phyloP scores from a whole-genome alignment of 2,113 vertebrate genomes.

The Puntigrus tetrazona region DNA sequence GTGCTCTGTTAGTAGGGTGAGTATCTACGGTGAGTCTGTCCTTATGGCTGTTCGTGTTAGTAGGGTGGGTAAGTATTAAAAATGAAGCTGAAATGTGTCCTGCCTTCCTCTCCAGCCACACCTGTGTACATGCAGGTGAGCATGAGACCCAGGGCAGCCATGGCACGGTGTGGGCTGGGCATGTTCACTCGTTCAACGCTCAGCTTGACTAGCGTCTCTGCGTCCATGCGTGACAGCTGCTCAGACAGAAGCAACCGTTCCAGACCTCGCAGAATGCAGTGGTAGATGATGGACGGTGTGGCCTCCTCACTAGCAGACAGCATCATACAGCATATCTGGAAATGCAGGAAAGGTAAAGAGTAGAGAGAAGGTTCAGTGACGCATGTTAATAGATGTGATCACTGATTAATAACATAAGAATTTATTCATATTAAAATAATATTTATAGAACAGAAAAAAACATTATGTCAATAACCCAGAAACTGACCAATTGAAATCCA shows the following conservation, averaged over 20 bases:
- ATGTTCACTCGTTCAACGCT: slow-evolving; percentile 95
- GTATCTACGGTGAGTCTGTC: neutral
- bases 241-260: slow-evolving; percentile 95
- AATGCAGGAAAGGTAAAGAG: neutral
- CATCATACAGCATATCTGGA: slow-evolving; percentile 92
- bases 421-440: too few relatives aligned
- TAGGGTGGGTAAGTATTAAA: slow-evolving; percentile 43
- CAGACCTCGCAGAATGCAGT: slow-evolving; percentile 91
- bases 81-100: slow-evolving; percentile 53
- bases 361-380: neutral
- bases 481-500: too few relatives aligned
- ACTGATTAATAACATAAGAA: too few relatives aligned
- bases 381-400: too few relatives aligned
- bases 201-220: slow-evolving; percentile 92
- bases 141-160: slow-evolving; percentile 97
- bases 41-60: slow-evolving; percentile 35
- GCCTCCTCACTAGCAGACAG: slow-evolving; percentile 92
- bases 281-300: slow-evolving; percentile 91
- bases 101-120: slow-evolving; percentile 66
- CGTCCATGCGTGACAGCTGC: slow-evolving; percentile 90
- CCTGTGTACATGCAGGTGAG: slow-evolving; percentile 99
- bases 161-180: slow-evolving; percentile 93
- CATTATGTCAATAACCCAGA: too few relatives aligned
- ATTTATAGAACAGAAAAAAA: too few relatives aligned
- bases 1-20: slow-evolving; percentile 28